Conservation (phyloP, 2,888 invertebrate genomes). For the Dasypolia templi region DNA sequence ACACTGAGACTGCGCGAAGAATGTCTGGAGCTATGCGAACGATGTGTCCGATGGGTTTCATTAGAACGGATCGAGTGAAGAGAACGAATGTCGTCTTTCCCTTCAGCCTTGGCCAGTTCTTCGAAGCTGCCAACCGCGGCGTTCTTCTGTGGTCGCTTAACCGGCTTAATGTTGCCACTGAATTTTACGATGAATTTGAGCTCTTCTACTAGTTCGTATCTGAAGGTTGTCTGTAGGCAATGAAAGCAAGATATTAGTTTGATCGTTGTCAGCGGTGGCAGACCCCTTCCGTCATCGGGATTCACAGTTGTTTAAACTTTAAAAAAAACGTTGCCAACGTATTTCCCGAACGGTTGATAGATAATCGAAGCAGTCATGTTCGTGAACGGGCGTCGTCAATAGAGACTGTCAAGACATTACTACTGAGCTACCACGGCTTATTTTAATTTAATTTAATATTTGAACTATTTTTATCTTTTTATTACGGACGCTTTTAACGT, state of each 20-base stretch:
- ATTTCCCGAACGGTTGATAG: not conserved
- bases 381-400: too few species aligned
- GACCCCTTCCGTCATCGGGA: not conserved
- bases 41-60: conserved; percentile 79
- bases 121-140: conserved; percentile 78
- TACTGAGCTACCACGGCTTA: too few species aligned
- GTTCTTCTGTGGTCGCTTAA: conserved; percentile 82
- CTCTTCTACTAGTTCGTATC: conserved; percentile 91
- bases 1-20: conserved; percentile 82
- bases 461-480: too few species aligned
- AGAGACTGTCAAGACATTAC: too few species aligned
- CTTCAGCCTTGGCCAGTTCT: conserved; percentile 78
- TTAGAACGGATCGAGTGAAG: conserved; percentile 79
- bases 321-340: not conserved
- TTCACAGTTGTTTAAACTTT: not conserved
- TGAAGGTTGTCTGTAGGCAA: conserved; percentile 89
- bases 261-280: not conserved
- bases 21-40: conserved; percentile 83
- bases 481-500: too few species aligned
- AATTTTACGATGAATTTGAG: conserved; percentile 92
- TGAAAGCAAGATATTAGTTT: not conserved
- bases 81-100: conserved; percentile 82
- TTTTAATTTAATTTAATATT: too few species aligned
- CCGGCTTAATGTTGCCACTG: conserved; percentile 91
- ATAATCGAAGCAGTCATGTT: too few species aligned